Evolutionary conservation across 2,888 invertebrate species (phyloP), one percentile per base, ranked within the genome.

Genomic region (Ormyrus pomaceus): DNA sequence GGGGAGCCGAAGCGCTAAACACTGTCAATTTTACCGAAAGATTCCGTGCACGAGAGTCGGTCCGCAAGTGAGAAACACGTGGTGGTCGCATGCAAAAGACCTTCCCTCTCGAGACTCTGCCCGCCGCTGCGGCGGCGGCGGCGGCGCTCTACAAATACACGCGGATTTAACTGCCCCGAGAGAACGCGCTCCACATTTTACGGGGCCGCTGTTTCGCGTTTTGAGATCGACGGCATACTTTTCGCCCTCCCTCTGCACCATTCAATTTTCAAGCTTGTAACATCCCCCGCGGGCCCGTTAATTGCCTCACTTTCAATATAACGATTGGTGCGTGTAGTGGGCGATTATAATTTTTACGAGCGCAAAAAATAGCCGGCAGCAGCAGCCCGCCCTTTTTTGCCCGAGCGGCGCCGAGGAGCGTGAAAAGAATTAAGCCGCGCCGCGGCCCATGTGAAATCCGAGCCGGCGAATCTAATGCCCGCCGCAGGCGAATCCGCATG

Each of bases 361-460:
- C 58, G 45, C 19, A 51, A 61, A 51, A 66, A 34, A 64, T 19
- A 45, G 11, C 53, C 46, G 66, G 34, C 19, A 19, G 11, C 10
- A 34, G 66, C 66, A 11, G 19, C 66, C 69, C 69, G 68, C n/a
- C 53, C 50, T 55, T 73, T 73, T 79, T 79, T 62, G 77, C 77
- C 69, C 77, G 73, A 77, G 72, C 51, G 61, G 34, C 1, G 2
- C 58, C 65, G 65, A 46, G 53, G 55, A 55, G 75, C 62, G 64
- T 59, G 61, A 73, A 73, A 64, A 69, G 74, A 77, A 83, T 84
- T 34, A 84, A 83, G 84, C 45, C 53, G 45, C 34, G 10, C 9
- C 48, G 86, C 87, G 88, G 87, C 82, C 74, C 86, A 84, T 87
- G 83, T 90, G 90, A 89, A 88, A 90, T 86, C 86, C 82, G 89